A percentile compares a stretch with the other conserved stretches of the same genome.
Conservation (phyloP, 1,140 invertebrate genomes). For the Solenopsis invicta region DNA sequence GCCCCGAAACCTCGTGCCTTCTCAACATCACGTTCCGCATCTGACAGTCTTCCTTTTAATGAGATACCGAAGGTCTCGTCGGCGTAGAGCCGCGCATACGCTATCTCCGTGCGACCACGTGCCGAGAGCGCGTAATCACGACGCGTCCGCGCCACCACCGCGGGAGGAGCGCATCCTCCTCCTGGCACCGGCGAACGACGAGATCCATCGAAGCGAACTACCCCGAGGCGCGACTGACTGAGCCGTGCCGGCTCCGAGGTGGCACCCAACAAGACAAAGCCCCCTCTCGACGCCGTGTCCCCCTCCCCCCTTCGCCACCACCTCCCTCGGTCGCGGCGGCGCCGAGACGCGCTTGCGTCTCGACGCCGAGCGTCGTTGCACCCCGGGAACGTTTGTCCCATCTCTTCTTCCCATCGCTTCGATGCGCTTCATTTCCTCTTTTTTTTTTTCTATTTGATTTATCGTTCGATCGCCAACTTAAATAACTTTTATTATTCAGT, state of each 20-base stretch:
- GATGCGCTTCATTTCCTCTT: too few relatives aligned
- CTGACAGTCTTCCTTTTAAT: too few relatives aligned
- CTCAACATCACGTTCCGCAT: not conserved
- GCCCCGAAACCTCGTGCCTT: conserved; percentile 16
- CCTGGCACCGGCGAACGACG: conserved; percentile 33
- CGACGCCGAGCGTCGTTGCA: conserved; percentile 1
- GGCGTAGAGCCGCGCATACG: not conserved
- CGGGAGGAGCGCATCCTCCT: conserved; percentile 13
- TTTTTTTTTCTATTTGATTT: not conserved
- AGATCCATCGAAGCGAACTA: conserved; percentile 43
- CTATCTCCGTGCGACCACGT: conserved; percentile 53
- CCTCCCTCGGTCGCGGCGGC: not conserved
- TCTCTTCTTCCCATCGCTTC: not conserved
- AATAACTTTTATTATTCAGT: too few relatives aligned
- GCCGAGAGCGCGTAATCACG: conserved; percentile 43
- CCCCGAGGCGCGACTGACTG: conserved; percentile 72
- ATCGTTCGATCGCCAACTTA: not conserved
- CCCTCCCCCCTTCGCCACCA: conserved; percentile 14
- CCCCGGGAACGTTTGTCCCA: not conserved
- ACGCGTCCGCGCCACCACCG: conserved; percentile 12
- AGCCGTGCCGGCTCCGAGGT: conserved; percentile 43
- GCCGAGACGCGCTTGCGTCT: conserved; percentile 54
- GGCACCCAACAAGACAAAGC: conserved; percentile 13
- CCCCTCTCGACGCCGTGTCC: conserved; percentile 8
- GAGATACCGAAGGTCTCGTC: too few relatives aligned